Conservation (phyloP, 2,888 invertebrate species). For the Chrysina gloriosa region DNA sequence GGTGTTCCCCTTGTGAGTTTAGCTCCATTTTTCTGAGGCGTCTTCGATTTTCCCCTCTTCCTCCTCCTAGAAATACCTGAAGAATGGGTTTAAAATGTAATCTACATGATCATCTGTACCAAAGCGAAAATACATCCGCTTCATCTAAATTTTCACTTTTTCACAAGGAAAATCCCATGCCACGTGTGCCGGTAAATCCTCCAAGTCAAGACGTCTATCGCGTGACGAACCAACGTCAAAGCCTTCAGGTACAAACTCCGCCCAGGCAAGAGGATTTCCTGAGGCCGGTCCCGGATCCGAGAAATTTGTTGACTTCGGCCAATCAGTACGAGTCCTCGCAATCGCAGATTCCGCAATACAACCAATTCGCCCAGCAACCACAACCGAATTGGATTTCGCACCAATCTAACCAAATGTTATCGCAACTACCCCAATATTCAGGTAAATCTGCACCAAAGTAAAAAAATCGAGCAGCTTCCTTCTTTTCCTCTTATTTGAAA, state of each 20-base stretch:
- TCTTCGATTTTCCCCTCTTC: too few relatives aligned
- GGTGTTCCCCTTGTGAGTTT: too few relatives aligned
- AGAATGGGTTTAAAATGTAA: too few relatives aligned
- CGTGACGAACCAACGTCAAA: slow-evolving; percentile 31
- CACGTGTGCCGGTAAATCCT: neutral
- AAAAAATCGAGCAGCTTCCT: too few relatives aligned
- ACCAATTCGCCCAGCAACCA: slow-evolving; percentile 43
- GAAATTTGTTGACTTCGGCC: slow-evolving; percentile 45
- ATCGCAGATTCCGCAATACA: slow-evolving; percentile 43
- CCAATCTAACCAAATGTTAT: slow-evolving; percentile 57
- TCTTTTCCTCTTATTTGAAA: too few relatives aligned
- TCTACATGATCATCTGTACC: too few relatives aligned
- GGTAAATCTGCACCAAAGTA: slow-evolving; percentile 54
- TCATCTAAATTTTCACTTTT: neutral
- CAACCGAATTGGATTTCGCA: slow-evolving; percentile 56
- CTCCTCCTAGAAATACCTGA: too few relatives aligned
- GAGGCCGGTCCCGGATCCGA: slow-evolving; percentile 52
- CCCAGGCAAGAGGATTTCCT: slow-evolving; percentile 53
- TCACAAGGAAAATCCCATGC: slow-evolving; percentile 21
- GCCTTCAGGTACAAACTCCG: slow-evolving; percentile 8
- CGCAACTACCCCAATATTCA: slow-evolving; percentile 56
- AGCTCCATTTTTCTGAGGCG: too few relatives aligned
- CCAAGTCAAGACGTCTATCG: slow-evolving; percentile 39
- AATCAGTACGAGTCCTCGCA: slow-evolving; percentile 62
- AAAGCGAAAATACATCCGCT: neutral